Evolutionary conservation across 2,113 vertebrate species (phyloP).

Genomic region (Cheilinus undulatus): DNA sequence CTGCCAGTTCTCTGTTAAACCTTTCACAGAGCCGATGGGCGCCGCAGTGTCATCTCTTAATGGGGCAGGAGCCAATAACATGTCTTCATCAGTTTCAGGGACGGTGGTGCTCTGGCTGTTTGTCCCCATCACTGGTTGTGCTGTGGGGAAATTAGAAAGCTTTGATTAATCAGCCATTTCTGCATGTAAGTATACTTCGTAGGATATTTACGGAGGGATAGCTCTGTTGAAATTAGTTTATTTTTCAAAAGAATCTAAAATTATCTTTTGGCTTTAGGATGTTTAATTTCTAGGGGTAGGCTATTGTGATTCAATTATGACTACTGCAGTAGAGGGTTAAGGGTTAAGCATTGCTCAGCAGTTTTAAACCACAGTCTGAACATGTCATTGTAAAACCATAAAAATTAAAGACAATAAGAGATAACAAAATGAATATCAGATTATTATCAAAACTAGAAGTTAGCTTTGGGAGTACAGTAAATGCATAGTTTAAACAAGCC

Average conservation of each 20-base stretch:
- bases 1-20: constrained; percentile 89
- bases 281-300: no score
- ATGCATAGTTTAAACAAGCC: no score
- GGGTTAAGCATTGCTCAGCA: constrained; percentile 7
- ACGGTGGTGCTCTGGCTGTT: constrained; percentile 26
- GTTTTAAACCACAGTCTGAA: not conserved
- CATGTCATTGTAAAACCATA: no score
- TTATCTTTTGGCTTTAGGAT: no score
- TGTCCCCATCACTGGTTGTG: constrained; percentile 19
- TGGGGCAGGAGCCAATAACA: constrained; percentile 11
- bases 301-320: not conserved
- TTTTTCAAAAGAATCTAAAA: no score
- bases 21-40: constrained; percentile 76
- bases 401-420: not conserved
- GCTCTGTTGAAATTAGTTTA: no score
- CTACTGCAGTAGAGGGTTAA: not conserved
- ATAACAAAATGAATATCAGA: no score
- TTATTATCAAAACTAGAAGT: not conserved
- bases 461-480: not conserved
- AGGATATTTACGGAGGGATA: not conserved
- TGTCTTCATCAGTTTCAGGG: constrained; percentile 56
- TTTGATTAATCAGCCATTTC: not conserved
- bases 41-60: constrained; percentile 28
- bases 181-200: not conserved
- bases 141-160: not conserved